Evolutionary conservation across 2,888 invertebrate genomes (phyloP), one percentile per base, ranked within the genome.

Genomic region (Myopa testacea): DNA sequence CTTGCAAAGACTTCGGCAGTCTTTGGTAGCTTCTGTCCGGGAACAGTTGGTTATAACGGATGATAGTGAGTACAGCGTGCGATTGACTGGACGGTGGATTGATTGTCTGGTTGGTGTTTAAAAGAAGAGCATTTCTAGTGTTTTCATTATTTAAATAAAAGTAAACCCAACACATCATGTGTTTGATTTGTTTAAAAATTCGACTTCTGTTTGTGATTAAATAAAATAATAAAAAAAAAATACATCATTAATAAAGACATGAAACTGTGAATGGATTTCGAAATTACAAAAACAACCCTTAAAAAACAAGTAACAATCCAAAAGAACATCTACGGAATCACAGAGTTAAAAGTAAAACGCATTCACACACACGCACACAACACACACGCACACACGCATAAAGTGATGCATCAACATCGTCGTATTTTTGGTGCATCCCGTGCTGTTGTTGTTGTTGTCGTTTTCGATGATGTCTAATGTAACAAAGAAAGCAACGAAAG

Each of bases 1-100:
- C 75, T 40, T 67, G 52, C 75, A 68, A 58, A 68, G 75, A 60
- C 58, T 58, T 50, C 37, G 38, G 67, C 68, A 75, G 75, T 75
- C 55, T 75, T 26, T 75, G 55, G 40, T 75, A 67, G 68, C 52
- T 75, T 75, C 67, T 75, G 75, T 26, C 58, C 67, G 75, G 67
- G 67, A 58, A 68, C 68, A 62, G 75, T 58, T 67, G 75, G 58
- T 75, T 75, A 37, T 37, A 68, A 58, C 75, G 75, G 75, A 68
- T 19, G 67, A 38, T 26, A 26, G 26, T 26, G 19, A 12, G 50
- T 8, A 4, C n/a, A 70, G 16, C 37, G 67, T 26, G 0, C 7
- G 38, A 16, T 63, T 50, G 8, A 50, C 50, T 50, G 50, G 14
- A 50, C 26, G 50, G 37, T 38, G 16, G 63, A 19, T 50, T 50